Percentiles rank a stretch among this genome's conserved stretches.
phyloP scores from a whole-genome alignment of 2,797 vertebrate species.

The Garrulus glandarius region DNA sequence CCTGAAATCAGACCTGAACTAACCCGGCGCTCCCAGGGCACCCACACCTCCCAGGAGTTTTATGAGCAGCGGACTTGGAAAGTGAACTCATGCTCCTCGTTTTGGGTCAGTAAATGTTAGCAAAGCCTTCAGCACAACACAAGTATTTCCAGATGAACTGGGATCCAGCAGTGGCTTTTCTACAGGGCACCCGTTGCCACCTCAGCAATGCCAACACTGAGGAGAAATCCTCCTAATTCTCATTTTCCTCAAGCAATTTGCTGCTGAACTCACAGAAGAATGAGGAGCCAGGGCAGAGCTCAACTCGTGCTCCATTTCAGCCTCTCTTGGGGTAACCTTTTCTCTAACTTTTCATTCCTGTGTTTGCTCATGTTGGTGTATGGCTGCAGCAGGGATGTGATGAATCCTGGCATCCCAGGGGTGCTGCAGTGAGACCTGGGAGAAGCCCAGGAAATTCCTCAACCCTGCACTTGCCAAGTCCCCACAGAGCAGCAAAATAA shows the following conservation, averaged over 20 bases:
- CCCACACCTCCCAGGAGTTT: neutral
- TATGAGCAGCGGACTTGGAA: neutral
- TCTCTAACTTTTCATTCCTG: neutral
- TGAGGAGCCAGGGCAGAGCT: neutral
- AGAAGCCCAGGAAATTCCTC: neutral
- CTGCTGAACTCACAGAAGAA: neutral
- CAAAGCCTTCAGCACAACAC: neutral
- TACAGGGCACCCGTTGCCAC: rapidly evolving
- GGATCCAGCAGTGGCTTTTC: neutral
- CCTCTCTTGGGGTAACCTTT: neutral
- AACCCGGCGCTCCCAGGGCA: neutral
- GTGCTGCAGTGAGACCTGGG: neutral
- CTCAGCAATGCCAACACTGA: neutral
- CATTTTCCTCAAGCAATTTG: neutral
- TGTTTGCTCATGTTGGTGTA: rapidly evolving
- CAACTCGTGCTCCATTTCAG: neutral
- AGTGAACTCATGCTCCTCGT: neutral
- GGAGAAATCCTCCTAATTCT: neutral
- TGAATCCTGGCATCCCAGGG: neutral
- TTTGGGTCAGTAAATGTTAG: neutral
- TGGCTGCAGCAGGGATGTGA: rapidly evolving
- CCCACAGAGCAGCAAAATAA: neutral
- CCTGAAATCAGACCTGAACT: neutral
- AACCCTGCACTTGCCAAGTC: neutral
- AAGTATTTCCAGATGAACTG: neutral